Base-by-base conservation (phyloP, 1,140 invertebrate genomes). In the Trichomalopsis sarcophagae region DNA sequence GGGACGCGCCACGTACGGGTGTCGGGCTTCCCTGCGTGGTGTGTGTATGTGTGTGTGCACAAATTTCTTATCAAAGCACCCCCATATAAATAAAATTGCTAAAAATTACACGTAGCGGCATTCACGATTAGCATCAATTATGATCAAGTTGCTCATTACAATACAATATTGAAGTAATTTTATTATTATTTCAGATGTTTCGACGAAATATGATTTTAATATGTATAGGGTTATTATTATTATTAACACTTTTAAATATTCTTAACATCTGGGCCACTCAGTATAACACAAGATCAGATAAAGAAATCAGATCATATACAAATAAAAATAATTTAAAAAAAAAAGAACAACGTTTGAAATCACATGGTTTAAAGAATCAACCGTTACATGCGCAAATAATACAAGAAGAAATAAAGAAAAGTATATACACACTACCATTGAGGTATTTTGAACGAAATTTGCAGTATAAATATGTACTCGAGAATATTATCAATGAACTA, bases 391-490 rank as follows among this genome's bases (percentile, higher is more conserved):
- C 17, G 2, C 9, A 62, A 33, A 17, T 40, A 62, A 89, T 92
- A 76, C 82, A 89, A 40, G 85, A 89, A 27, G 90, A 86, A 81
- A 90, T 93, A 21, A 90, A 89, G 55, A 84, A 85, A 2, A 88
- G 92, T 80, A 90, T 91, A 85, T 86, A 87, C 14, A 87, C 81
- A 14, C 84, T 92, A 44, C 89, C 92, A 2, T 89, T 89, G 2
- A 91, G 90, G 87, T 92, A 92, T 85, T 92, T 91, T 47, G 91
- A 90, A 80, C 87, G 88, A 76, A 92, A 92, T 77, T 83, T 87
- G 5, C 91, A 89, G 68, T 92, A 90, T 40, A 69, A 73, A 21
- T 44, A 88, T 33, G 79, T 93, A 47, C 79, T 93, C 7, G 89
- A 93, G 78, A 87, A 91, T 33, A 81, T 92, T 86, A 91, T 23